phyloP scores from a whole-genome alignment of 2,797 vertebrate species.

The Australoheros facetus region DNA sequence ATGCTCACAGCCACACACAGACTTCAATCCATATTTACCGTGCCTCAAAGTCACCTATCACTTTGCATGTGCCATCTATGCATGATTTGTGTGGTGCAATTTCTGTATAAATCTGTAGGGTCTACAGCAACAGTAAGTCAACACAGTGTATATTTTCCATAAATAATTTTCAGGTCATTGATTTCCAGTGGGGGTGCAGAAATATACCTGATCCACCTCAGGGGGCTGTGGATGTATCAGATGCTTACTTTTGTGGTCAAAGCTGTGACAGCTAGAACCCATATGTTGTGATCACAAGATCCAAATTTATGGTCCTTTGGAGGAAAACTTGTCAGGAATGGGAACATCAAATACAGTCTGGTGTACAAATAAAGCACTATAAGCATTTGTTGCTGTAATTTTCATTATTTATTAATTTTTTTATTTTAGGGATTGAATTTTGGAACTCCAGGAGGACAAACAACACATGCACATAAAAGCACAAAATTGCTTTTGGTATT shows the following conservation, averaged over 20 bases:
- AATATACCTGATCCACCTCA: constrained; percentile 80
- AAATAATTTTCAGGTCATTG: constrained; percentile 86
- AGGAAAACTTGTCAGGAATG: constrained; percentile 63
- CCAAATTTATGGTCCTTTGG: constrained; percentile 72
- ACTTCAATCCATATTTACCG: constrained; percentile 47
- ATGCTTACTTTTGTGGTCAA: constrained; percentile 83
- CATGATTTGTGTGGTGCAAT: constrained; percentile 80
- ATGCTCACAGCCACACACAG: constrained; percentile 32
- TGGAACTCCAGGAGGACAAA: not conserved
- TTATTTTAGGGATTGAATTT: not conserved
- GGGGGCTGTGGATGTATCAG: constrained; percentile 82
- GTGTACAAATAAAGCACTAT: not conserved
- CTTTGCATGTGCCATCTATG: constrained; percentile 67
- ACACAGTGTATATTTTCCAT: constrained; percentile 84
- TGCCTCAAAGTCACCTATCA: constrained; percentile 67
- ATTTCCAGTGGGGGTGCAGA: constrained; percentile 83
- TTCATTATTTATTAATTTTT: not conserved
- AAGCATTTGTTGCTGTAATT: not conserved
- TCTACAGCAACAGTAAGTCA: constrained; percentile 82
- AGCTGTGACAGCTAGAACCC: constrained; percentile 83
- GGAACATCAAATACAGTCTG: constrained; percentile 52
- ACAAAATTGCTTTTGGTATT: not conserved
- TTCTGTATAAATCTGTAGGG: constrained; percentile 82
- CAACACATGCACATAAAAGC: not conserved
- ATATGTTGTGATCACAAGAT: constrained; percentile 82